Conservation (phyloP, 2,888 invertebrate genomes). For the Hypsopygia costalis region DNA sequence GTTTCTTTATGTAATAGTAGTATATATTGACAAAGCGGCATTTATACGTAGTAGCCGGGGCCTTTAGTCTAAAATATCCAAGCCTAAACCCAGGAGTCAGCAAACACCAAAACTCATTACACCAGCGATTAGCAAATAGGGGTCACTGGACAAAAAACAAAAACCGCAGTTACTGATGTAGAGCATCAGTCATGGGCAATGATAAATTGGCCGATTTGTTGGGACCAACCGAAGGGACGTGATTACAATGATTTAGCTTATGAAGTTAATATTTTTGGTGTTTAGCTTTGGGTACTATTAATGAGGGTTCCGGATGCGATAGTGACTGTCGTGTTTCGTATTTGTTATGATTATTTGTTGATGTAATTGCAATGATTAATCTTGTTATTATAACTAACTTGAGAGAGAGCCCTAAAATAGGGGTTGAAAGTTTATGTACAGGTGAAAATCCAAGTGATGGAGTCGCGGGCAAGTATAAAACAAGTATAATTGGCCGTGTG, state of each 20-base stretch:
- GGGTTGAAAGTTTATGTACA: no score
- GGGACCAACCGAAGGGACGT: constrained; percentile 19
- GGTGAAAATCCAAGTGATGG: no score
- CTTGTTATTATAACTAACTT: no score
- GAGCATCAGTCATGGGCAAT: constrained; percentile 51
- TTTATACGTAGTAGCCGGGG: no score
- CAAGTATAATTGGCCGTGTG: no score
- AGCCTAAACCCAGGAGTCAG: constrained; percentile 2
- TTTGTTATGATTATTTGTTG: no score
- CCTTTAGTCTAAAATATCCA: no score
- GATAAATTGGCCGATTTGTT: constrained; percentile 59
- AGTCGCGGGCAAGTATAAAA: no score
- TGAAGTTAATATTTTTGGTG: not conserved
- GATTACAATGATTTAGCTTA: constrained; percentile 4
- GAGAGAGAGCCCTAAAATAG: no score
- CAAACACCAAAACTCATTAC: constrained; percentile 8
- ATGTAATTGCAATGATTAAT: no score
- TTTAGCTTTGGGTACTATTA: not conserved
- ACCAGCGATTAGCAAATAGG: constrained; percentile 11
- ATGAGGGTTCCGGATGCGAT: not conserved
- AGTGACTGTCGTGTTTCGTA: not conserved
- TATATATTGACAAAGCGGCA: no score
- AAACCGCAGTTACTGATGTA: constrained; percentile 32
- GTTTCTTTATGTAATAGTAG: no score
- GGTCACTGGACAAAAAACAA: constrained; percentile 11